These are phyloP conservation scores for Haliclona indistincta DNA, from an alignment of 37 sponge, comb jelly and placozoan genomes.

Conservation along the genomic window DNA sequence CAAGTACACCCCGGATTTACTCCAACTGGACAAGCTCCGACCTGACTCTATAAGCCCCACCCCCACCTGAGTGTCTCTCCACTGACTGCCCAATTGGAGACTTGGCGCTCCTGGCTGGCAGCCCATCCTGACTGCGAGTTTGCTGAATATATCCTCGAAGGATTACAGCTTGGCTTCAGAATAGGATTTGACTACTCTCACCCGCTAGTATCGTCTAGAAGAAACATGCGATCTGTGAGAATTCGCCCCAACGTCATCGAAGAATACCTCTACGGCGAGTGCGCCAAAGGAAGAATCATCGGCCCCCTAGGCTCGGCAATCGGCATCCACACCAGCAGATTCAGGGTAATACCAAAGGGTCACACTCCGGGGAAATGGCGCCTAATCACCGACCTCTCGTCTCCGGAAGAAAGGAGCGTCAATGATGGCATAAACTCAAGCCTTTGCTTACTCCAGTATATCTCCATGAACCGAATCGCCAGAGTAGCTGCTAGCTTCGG, in stretches of 20 bases:
- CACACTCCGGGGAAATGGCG: too few species aligned
- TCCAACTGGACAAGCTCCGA: too few species aligned
- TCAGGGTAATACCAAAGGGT: too few species aligned
- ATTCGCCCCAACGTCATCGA: conserved; percentile 11
- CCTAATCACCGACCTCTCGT: too few species aligned
- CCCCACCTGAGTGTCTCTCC: too few species aligned
- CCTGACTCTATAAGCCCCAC: too few species aligned
- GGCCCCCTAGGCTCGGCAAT: conserved; percentile 15
- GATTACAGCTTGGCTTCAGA: conserved; percentile 11
- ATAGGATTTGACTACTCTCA: background rate
- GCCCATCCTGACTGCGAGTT: too few species aligned
- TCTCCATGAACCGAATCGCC: background rate
- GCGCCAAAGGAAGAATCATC: conserved; percentile 10
- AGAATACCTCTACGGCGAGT: conserved; percentile 3
- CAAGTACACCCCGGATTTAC: too few species aligned
- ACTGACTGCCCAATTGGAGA: too few species aligned
- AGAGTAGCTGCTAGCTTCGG: background rate
- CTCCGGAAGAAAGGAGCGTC: background rate
- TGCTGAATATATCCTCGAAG: background rate
- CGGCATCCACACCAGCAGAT: conserved; percentile 23
- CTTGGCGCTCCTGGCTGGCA: too few species aligned
- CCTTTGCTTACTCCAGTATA: background rate
- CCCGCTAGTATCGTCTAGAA: background rate
- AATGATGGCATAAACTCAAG: background rate
- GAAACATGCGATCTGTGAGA: conserved; percentile 1